Percentiles rank a stretch among this genome's conserved stretches.
These are phyloP conservation scores for Leptoclinus maculatus DNA, from an alignment of 2,797 vertebrate genomes.

Conservation along the genomic window DNA sequence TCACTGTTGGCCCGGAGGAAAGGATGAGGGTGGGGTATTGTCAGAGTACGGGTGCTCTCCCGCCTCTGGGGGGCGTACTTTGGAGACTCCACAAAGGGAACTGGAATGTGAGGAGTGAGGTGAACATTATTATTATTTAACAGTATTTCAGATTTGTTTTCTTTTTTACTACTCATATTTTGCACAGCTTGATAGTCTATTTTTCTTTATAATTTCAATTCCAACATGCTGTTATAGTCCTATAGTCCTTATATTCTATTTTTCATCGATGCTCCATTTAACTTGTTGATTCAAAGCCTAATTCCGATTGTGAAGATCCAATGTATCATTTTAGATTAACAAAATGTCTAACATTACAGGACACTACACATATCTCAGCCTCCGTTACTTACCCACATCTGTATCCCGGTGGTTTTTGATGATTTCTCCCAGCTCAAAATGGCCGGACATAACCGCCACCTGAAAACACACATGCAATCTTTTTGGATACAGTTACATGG, in stretches of 20 bases:
- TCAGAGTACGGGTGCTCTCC: constrained; percentile 85
- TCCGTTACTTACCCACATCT: constrained; percentile 87
- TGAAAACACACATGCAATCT: constrained; percentile 52
- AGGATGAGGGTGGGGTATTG: constrained; percentile 87
- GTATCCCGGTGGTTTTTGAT: constrained; percentile 92
- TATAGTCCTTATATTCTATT: not conserved
- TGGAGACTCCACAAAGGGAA: constrained; percentile 93
- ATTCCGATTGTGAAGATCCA: not conserved
- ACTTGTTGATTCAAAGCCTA: not conserved
- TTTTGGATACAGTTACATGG: not conserved
- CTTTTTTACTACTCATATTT: not conserved
- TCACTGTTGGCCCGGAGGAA: constrained; percentile 94
- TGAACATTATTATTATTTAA: not conserved
- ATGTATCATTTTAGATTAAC: not conserved
- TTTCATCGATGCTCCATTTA: not conserved
- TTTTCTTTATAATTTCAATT: not conserved
- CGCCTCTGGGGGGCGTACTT: constrained; percentile 90
- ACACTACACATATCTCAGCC: not conserved
- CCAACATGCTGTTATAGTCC: not conserved
- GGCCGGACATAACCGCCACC: constrained; percentile 95
- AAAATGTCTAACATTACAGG: not conserved
- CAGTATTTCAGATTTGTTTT: not conserved
- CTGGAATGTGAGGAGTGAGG: constrained; percentile 66
- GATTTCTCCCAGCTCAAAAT: constrained; percentile 94
- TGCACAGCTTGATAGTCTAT: not conserved